Percentiles rank a stretch among this genome's conserved stretches.
Conservation (phyloP, 2,888 invertebrate genomes). For the Ophonus ardosiacus region DNA sequence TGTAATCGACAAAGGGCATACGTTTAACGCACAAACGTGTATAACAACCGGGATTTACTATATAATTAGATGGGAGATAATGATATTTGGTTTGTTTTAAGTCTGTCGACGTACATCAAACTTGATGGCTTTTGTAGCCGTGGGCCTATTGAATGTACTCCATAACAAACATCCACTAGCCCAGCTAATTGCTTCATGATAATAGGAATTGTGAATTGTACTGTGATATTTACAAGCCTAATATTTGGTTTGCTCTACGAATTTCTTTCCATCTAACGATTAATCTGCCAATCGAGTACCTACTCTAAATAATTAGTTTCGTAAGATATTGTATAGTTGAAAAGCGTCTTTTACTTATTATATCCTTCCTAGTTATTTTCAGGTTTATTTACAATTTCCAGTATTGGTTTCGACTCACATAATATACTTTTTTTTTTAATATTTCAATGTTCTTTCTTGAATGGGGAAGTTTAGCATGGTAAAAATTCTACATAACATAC, state of each 20-base stretch:
- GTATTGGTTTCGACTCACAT: too few species aligned
- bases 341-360: too few species aligned
- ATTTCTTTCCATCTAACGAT: background rate
- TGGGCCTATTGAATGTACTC: background rate
- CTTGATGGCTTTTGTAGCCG: slow-evolving; percentile 40
- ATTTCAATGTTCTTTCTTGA: too few species aligned
- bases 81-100: slow-evolving; percentile 58
- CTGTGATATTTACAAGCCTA: background rate
- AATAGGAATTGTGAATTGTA: slow-evolving; percentile 14
- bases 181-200: slow-evolving; percentile 4
- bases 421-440: too few species aligned
- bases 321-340: too few species aligned
- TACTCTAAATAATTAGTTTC: too few species aligned
- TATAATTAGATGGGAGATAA: slow-evolving; percentile 55
- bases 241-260: background rate
- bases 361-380: too few species aligned
- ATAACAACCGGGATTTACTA: slow-evolving; percentile 34
- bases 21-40: slow-evolving; percentile 8
- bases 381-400: too few species aligned
- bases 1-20: slow-evolving; percentile 5
- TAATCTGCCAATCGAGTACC: background rate
- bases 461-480: too few species aligned
- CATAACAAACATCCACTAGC: slow-evolving; percentile 24
- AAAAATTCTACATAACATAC: too few species aligned
- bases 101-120: slow-evolving; percentile 45